phyloP scores from a whole-genome alignment of 2,113 vertebrate species.

The Sylvicapra grimmia region DNA sequence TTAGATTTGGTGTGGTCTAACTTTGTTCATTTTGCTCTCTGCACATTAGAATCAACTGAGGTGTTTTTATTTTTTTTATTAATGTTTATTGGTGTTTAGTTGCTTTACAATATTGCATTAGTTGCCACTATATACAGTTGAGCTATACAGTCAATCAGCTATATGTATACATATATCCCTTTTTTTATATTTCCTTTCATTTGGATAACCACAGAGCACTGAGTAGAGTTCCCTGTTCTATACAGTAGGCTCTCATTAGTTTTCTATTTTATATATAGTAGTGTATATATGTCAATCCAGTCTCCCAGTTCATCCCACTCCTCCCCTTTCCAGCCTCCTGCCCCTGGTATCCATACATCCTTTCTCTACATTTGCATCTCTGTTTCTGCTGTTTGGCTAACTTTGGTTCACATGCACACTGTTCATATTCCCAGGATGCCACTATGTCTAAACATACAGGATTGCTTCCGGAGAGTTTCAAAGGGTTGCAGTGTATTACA shows the following conservation, averaged over 20 bases:
- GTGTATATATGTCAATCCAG: neutral
- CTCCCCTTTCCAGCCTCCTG: no score
- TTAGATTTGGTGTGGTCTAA: neutral
- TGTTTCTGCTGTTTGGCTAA: neutral
- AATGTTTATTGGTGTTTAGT: neutral
- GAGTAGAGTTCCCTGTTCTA: neutral
- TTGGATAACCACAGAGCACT: neutral
- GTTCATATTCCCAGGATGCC: neutral
- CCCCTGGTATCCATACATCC: neutral
- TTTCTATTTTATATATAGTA: neutral
- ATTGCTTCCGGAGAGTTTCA: neutral
- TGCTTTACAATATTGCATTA: neutral
- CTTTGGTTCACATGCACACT: neutral
- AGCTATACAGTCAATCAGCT: neutral
- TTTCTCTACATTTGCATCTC: neutral
- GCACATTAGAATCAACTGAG: neutral
- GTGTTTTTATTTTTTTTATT: neutral
- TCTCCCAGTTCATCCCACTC: neutral
- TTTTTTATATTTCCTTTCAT: neutral
- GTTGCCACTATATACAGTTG: neutral
- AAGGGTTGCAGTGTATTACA: neutral
- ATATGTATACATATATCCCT: neutral
- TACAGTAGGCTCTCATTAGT: neutral
- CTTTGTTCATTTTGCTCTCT: neutral
- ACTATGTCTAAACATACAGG: neutral